Evolutionary conservation across 2,888 invertebrate species (phyloP).

Genomic region (Sycophila texana): DNA sequence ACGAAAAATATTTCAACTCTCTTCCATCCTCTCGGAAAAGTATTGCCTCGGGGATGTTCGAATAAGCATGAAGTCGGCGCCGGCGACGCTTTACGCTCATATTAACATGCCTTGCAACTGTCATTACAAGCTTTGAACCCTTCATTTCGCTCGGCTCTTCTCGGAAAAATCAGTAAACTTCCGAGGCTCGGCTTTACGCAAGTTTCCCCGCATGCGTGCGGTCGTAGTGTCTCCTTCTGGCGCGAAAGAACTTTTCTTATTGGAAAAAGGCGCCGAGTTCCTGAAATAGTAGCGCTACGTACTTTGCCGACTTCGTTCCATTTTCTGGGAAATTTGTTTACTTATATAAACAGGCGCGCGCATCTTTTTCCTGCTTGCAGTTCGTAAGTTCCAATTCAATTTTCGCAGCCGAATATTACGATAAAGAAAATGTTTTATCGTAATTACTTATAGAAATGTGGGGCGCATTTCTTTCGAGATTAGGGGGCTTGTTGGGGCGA

Average conservation of each 20-base stretch:
- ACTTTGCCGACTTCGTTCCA: neutral
- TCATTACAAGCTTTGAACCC: neutral
- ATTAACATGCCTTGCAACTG: slow-evolving; percentile 5
- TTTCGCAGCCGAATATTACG: too few relatives aligned
- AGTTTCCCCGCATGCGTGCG: neutral
- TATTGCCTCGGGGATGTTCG: neutral
- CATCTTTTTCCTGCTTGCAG: too few relatives aligned
- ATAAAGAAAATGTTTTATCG: too few relatives aligned
- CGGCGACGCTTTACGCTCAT: neutral
- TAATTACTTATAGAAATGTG: too few relatives aligned
- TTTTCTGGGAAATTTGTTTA: too few relatives aligned
- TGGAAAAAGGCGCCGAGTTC: neutral
- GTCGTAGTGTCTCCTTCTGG: neutral
- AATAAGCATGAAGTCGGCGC: slow-evolving; percentile 9
- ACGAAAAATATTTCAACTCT: slow-evolving; percentile 16
- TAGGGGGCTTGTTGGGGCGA: too few relatives aligned
- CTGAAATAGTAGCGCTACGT: neutral
- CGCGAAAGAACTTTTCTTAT: neutral
- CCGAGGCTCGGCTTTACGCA: neutral
- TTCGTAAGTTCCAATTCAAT: too few relatives aligned
- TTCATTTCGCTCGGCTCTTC: too few relatives aligned
- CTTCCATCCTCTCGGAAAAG: neutral
- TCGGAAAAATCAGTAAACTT: slow-evolving; percentile 16
- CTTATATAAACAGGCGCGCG: too few relatives aligned
- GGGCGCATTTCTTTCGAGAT: too few relatives aligned